phyloP scores from a whole-genome alignment of 2,113 vertebrate genomes.

The Calcarius ornatus region DNA sequence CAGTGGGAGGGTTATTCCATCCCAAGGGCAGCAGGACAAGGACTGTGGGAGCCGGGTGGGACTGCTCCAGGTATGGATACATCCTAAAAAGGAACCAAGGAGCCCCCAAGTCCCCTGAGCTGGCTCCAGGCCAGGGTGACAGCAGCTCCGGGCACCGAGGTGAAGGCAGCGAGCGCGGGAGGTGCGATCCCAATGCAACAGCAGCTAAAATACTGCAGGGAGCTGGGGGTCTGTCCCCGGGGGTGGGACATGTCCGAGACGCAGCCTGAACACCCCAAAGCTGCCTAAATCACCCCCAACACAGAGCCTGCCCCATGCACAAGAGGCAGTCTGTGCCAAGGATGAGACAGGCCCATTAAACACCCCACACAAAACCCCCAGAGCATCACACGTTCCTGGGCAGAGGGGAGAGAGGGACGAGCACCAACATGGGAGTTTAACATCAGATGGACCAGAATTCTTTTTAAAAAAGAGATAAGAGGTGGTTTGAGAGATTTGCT shows the following conservation, averaged over 20 bases:
- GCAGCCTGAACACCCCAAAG: background rate
- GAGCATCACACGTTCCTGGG: background rate
- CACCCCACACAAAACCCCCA: accelerated
- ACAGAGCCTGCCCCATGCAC: background rate
- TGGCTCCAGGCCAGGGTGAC: background rate
- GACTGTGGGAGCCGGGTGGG: background rate
- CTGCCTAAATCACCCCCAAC: background rate
- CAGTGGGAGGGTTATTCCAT: accelerated
- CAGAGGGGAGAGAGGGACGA: background rate
- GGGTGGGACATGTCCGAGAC: accelerated
- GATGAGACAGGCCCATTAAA: accelerated
- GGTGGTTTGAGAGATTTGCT: background rate
- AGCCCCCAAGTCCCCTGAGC: background rate
- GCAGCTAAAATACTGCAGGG: background rate
- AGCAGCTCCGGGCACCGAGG: background rate
- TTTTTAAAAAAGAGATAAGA: background rate
- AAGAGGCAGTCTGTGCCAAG: accelerated
- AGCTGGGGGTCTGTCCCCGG: background rate
- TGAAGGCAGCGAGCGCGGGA: background rate
- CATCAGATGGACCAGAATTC: background rate
- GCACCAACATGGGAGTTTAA: background rate
- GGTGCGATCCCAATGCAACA: background rate
- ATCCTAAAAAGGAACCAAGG: background rate
- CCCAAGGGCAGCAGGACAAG: background rate
- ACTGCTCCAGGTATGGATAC: accelerated